Base-by-base conservation (phyloP, 1,140 invertebrate species). In the Rhagoletis zephyria region DNA sequence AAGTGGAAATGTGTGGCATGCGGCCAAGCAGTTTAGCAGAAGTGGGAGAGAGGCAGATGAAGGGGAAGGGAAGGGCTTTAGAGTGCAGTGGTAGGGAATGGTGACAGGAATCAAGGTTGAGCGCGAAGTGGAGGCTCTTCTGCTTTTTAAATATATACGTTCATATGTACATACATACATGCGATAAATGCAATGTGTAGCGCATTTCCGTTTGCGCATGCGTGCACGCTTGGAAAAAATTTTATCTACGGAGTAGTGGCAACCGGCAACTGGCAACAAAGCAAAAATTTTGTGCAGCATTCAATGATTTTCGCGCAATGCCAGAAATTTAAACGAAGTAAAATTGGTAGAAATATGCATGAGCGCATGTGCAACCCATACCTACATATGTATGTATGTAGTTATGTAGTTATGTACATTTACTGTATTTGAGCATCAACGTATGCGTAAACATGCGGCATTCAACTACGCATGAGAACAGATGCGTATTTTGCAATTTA, bases 201-300 rank as follows among this genome's bases (percentile, higher is more conserved):
- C 2, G 42, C 14, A 74, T 74, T 74, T 74, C 67, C 67, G 67
- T 74, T 74, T 74, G 67, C 42, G 67, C 67, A 74, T 74, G 67
- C 67, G 42, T 74, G 67, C 67, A 74, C 42, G 67, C 67, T 48
- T 16, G 3, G 67, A 16, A 74, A 74, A 74, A 16, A 74, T 45
- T 48, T 6, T n/a, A 74, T 4, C 40, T 2, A 16, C 42, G 14
- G 40, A 14, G 10, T 12, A 74, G 42, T 3, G 12, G 64, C 3
- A 12, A 6, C 67, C 40, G 9, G 5, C 2, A 30, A 7, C 5
- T 10, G 67, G 12, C 4, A 40, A 12, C 61, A 7, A 14, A 14
- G 42, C 42, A 74, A 45, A 74, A 45, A 74, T 45, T 42, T 74
- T 74, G 67, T 74, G 67, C 40, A 42, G 40, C 4, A 74, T 74